A percentile compares a stretch with the other conserved stretches of the same genome.
Evolutionary conservation across 2,888 invertebrate species (phyloP).

Genomic region (Sarcophaga carnaria): DNA sequence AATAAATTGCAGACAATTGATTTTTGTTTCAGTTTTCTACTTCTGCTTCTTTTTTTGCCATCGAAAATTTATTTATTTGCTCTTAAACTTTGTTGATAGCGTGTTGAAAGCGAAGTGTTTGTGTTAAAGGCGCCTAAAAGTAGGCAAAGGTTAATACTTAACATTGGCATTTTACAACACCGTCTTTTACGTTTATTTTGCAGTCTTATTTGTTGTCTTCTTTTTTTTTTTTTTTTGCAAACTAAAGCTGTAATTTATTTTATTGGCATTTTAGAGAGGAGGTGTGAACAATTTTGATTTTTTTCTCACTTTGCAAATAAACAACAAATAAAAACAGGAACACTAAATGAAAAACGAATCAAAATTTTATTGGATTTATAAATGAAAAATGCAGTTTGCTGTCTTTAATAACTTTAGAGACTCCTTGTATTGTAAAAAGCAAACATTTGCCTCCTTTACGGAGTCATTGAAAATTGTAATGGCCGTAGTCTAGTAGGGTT

Average conservation of each 20-base stretch:
- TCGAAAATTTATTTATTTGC: slow-evolving; percentile 1
- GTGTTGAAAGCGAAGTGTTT: background rate
- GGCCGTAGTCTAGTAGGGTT: too few relatives aligned
- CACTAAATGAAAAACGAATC: background rate
- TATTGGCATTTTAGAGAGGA: slow-evolving; percentile 58
- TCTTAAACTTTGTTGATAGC: slow-evolving; percentile 3
- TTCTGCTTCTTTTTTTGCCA: background rate
- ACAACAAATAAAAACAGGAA: background rate
- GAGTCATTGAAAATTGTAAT: too few relatives aligned
- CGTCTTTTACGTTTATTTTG: too few relatives aligned
- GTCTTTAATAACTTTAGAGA: too few relatives aligned
- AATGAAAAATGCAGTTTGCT: too few relatives aligned
- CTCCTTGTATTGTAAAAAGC: too few relatives aligned
- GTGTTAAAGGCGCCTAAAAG: slow-evolving; percentile 36
- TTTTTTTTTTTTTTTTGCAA: slow-evolving; percentile 21
- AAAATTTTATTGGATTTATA: too few relatives aligned
- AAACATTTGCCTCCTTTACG: too few relatives aligned
- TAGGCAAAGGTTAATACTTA: slow-evolving; percentile 66
- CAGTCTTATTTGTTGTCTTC: slow-evolving; percentile 4
- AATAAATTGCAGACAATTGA: slow-evolving; percentile 62
- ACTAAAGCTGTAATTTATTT: background rate
- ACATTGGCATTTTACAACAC: slow-evolving; percentile 47
- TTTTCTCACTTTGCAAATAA: slow-evolving; percentile 26
- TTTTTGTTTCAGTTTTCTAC: slow-evolving; percentile 29
- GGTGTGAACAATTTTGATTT: slow-evolving; percentile 52